Base-by-base conservation (phyloP, 1,140 invertebrate species). In the Meloidogyne exigua region DNA sequence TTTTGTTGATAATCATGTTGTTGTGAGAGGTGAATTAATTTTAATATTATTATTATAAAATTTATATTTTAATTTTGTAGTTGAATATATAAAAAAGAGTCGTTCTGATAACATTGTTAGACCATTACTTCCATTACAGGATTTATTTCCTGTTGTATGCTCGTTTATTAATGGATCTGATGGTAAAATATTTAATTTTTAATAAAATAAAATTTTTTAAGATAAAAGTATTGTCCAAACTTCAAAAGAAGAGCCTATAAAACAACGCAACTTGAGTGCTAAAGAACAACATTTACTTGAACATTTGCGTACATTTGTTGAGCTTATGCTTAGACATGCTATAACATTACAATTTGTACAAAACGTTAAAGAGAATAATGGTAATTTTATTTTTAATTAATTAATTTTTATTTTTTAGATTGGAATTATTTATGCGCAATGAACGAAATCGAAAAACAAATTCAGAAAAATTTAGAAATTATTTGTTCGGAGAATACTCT, bases 11-110 rank as follows among this genome's bases (percentile, higher is more conserved):
- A 15, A 78, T 23, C 82, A 81, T 44, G n/a, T 81, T 18, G 62
- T 76, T 23, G 57, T 80, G 18, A 65, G 79, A 26, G 79, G 57
- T 57, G 11, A 39, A 65, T 67, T 39, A 18, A 26, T 12, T 28
- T 15, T 18, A 3, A n/a, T n/a, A n/a, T 57, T 57, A n/a, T 57
- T 18, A 23, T 44, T 70, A 32, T 57, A 2, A 21, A 4, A 36
- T 28, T 25, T 28, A 13, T 2, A 26, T 39, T 12, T 57, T 36
- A 28, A 12, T 26, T 23, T 11, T 42, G 10, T 32, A 75, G 49
- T 80, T 28, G 79, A 80, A 65, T 57, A 72, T 63, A 66, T 81
- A 49, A 82, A 81, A 49, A 81, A 81, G 67, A 81, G 79, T 18
- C 76, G 80, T 11, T 62, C 80, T 25, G 80, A 81, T 64, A 81